Conservation (phyloP, 2,113 vertebrate species). For the Hemichromis elongatus region DNA sequence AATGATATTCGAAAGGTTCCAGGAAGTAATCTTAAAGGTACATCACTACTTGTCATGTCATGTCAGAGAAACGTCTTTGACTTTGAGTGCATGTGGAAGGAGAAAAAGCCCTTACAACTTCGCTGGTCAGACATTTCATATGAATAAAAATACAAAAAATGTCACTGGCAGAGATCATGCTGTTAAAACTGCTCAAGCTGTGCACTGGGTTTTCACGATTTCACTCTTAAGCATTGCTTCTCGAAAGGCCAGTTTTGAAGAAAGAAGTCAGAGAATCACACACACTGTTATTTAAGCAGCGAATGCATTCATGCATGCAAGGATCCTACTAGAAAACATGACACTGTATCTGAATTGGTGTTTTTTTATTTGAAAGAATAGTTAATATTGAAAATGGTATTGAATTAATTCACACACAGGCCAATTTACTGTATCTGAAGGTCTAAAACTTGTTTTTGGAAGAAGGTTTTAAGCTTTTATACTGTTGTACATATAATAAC, state of each 20-base stretch:
- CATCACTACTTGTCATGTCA: background rate
- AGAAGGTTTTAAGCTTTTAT: background rate
- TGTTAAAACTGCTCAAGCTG: background rate
- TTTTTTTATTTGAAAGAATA: background rate
- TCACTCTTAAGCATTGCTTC: background rate
- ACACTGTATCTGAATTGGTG: background rate
- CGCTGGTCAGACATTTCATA: background rate
- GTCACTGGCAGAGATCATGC: background rate
- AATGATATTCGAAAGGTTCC: background rate
- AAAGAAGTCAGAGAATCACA: background rate
- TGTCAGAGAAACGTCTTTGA: background rate
- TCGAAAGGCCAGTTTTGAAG: background rate
- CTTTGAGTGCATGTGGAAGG: background rate
- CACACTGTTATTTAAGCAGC: background rate
- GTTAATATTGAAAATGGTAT: background rate
- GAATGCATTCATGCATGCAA: background rate
- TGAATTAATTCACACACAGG: background rate
- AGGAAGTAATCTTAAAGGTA: background rate
- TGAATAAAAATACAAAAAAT: background rate
- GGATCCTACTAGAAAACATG: background rate
- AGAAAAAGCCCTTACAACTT: background rate
- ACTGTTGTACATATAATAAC: background rate
- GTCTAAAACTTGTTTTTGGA: background rate
- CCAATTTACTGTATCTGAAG: background rate
- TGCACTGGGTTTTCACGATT: background rate